Conservation (phyloP, 2,888 invertebrate species). For the Leistus spinibarbis region DNA sequence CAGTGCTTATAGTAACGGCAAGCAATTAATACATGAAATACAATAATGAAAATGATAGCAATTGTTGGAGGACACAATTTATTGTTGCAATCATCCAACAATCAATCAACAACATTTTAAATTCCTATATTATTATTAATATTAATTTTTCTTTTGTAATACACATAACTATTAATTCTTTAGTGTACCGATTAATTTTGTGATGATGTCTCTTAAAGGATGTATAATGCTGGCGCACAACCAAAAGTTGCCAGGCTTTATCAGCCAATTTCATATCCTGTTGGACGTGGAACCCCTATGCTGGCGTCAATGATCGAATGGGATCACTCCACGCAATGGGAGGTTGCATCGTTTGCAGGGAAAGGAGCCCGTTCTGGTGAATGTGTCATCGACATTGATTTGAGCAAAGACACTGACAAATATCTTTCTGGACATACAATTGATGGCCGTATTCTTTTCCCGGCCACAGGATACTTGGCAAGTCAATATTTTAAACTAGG, state of each 20-base stretch:
- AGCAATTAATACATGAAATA: too few relatives aligned
- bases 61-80: too few relatives aligned
- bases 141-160: too few relatives aligned
- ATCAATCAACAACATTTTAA: too few relatives aligned
- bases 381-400: slow-evolving; percentile 76
- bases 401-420: slow-evolving; percentile 74
- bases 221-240: slow-evolving; percentile 81
- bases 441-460: slow-evolving; percentile 92
- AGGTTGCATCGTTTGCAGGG: slow-evolving; percentile 76
- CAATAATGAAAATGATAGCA: too few relatives aligned
- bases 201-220: slow-evolving; percentile 54
- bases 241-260: slow-evolving; percentile 77
- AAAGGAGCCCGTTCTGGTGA: slow-evolving; percentile 72
- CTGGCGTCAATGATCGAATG: slow-evolving; percentile 84
- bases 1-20: too few relatives aligned
- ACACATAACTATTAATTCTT: too few relatives aligned
- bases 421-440: slow-evolving; percentile 87
- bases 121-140: too few relatives aligned
- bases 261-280: slow-evolving; percentile 80
- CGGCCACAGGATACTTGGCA: slow-evolving; percentile 92
- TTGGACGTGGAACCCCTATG: slow-evolving; percentile 90
- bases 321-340: slow-evolving; percentile 93
- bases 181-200: not conserved
- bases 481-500: slow-evolving; percentile 44
- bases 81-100: too few relatives aligned